Base-by-base conservation (phyloP, 2,797 vertebrate genomes). In the Morus bassanus region DNA sequence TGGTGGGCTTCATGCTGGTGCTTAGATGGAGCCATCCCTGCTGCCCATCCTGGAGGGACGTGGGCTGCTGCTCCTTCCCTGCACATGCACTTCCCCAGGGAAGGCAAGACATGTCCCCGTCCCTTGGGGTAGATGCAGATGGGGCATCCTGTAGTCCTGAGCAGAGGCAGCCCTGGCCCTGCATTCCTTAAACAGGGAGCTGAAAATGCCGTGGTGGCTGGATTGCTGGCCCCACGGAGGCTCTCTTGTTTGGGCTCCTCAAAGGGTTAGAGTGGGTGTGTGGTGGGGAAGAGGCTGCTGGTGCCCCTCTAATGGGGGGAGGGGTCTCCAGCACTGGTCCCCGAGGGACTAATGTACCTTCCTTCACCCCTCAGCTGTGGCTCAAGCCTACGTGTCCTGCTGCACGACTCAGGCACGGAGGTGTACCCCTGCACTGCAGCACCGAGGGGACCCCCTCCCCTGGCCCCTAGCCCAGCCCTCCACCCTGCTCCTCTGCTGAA, bases 131-230 rank as follows among this genome's bases (percentile, higher is more conserved):
- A 10, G 64, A 46, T 23, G 51, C 30, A n/a, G n/a, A 25, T 28
- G 45, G 45, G 24, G 7, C 35, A 41, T 53, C 41, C 17, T 24
- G 8, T 19, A 68, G 45, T 48, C 13, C 4, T 8, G 45, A 60
- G 59, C 35, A 67, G 43, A 80, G 35, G 51, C 30, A 60, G 48
- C 33, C 37, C 82, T 53, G 65, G 25, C 17, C 19, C 56, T 73
- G 63, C 12, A 1, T 43, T 63, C 51, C 2, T 2, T 10, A 25
- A 19, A 24, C 8, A 39, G 43, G 15, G 18, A 48, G 21, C 33
- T 19, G 50, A 50, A 79, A 39, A 9, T 0, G 4, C 24, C 5
- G 0, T 3, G 12, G 4, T 37, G 27, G 23, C 25, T 90, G 48
- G 37, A 23, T 39, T 2, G 1, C 56, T 60, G 83, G 5, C 11